A percentile compares a stretch with the other conserved stretches of the same genome.
Conservation (phyloP, 2,797 vertebrate species). For the Propithecus deckenii region DNA sequence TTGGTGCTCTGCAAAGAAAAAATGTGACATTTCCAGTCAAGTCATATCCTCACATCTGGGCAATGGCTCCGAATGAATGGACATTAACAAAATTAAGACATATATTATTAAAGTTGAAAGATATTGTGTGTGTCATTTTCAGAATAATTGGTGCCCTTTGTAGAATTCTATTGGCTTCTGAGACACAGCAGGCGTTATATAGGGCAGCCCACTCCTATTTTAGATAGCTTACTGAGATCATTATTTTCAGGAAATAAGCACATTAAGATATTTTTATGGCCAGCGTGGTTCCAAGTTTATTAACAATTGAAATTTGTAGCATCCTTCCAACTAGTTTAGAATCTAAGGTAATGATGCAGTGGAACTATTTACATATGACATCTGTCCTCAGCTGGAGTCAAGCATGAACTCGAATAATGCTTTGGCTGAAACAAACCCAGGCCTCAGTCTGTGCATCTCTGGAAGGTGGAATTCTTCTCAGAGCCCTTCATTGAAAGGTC, state of each 20-base stretch:
- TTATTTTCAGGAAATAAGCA: slow-evolving; percentile 36
- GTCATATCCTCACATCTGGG: background rate
- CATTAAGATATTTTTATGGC: background rate
- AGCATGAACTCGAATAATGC: background rate
- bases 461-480: background rate
- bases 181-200: background rate
- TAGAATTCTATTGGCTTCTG: background rate
- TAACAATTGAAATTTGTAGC: slow-evolving; percentile 60
- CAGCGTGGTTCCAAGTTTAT: slow-evolving; percentile 59
- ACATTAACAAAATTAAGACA: background rate
- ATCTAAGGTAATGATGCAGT: slow-evolving; percentile 26
- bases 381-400: background rate
- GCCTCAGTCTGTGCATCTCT: background rate
- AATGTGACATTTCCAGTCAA: background rate
- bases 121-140: background rate
- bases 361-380: background rate
- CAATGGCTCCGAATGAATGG: background rate
- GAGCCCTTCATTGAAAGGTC: background rate
- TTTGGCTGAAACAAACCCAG: background rate
- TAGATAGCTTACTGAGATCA: slow-evolving; percentile 2
- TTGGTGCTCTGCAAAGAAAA: background rate
- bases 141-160: background rate
- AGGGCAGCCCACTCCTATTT: slow-evolving; percentile 9
- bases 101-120: slow-evolving; percentile 25
- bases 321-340: background rate